phyloP scores from a whole-genome alignment of 2,113 vertebrate species.

The Sylvilagus bachmani region DNA sequence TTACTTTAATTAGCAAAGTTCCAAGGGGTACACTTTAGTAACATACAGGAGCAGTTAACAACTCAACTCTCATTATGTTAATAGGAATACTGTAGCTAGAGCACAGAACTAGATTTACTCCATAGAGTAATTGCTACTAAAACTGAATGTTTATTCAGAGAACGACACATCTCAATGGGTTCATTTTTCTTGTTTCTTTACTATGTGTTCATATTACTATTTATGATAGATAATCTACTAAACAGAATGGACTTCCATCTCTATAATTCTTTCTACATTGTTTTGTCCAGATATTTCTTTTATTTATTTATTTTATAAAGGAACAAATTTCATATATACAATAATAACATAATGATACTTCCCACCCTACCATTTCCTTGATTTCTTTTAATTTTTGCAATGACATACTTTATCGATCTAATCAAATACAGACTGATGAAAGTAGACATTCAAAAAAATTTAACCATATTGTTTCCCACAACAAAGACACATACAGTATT shows the following conservation, averaged over 20 bases:
- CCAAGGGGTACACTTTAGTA: not conserved
- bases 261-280: not conserved
- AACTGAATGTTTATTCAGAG: constrained; percentile 40
- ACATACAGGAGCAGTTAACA: not conserved
- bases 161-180: not conserved
- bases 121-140: constrained; percentile 6
- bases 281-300: constrained; percentile 24
- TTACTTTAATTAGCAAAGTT: constrained; percentile 28
- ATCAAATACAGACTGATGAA: constrained; percentile 10
- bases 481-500: not conserved
- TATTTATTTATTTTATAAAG: too few species aligned
- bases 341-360: too few species aligned
- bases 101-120: not conserved
- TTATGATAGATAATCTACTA: not conserved
- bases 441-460: not conserved
- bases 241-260: not conserved
- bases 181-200: constrained; percentile 41
- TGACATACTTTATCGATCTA: not conserved
- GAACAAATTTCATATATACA: too few species aligned
- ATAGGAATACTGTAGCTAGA: constrained; percentile 10
- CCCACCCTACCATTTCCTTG: too few species aligned
- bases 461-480: not conserved
- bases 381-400: too few species aligned
- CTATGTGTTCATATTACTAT: not conserved
- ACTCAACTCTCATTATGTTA: not conserved